Base-by-base conservation (phyloP, 2,888 invertebrate genomes). In the Mamestra brassicae region DNA sequence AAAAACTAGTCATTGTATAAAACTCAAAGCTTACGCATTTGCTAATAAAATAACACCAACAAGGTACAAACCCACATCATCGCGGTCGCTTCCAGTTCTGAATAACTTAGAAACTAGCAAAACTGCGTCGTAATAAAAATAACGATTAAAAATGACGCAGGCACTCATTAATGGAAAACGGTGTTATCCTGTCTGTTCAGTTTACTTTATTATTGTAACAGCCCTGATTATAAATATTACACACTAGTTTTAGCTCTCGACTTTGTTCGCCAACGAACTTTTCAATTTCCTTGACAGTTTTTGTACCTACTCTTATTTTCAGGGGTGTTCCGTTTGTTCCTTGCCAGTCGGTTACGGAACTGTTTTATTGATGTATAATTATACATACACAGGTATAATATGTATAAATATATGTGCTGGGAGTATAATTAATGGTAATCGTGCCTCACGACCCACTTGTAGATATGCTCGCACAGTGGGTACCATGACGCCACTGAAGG, bases 371-470 rank as follows among this genome's bases (percentile, higher is more conserved):
- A 17, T 36, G n/a, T n/a, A 15, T 58, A 80, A 34, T 42, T 54
- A 54, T 55, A 78, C 8, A n/a, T 61, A 7, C 17, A 42, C 11
- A 67, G n/a, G n/a, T 38, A 15, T 66, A 42, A 26, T 47, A 11
- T 70, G 15, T 54, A 66, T 54, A 66, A 15, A 34, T 57, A 55
- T 64, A 62, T 52, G 5, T 42, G 58, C 34, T 10, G 15, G 42
- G 36, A 73, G 15, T 75, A 68, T 86, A 84, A 80, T 87, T 84
- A 85, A 80, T 76, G 45, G 65, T 80, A 66, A 71, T 86, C 86
- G 86, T 87, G 86, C 75, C 72, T 81, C 86, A 87, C 87, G 86
- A 84, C 47, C 62, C 64, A 68, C 58, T 26, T 13, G 36, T 71
- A 50, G 57, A n/a, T 26, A 26, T 26, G 62, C 50, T 74, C 66